Percentiles rank a stretch among this genome's conserved stretches.
Conservation (phyloP, 2,113 vertebrate genomes). For the Elanoides forficatus region DNA sequence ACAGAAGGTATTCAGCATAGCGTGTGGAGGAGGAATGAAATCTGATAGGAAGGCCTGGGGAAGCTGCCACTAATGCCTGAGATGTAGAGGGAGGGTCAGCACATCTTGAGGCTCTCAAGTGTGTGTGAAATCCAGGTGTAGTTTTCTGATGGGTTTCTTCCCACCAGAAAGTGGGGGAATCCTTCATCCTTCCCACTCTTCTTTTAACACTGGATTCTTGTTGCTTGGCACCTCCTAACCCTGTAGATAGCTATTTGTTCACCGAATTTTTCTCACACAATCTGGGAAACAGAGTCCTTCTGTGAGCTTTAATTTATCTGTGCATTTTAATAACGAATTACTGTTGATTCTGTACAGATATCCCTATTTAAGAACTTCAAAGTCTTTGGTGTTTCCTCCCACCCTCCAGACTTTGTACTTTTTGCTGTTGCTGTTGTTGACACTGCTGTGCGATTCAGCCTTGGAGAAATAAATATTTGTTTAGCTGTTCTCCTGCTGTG, state of each 20-base stretch:
- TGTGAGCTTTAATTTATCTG: not conserved
- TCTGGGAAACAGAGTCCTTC: not conserved
- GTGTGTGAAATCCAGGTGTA: not conserved
- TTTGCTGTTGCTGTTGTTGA: slow-evolving; percentile 11
- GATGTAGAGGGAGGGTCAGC: not conserved
- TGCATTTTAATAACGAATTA: slow-evolving; percentile 36
- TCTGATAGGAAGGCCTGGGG: not conserved
- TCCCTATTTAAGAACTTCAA: not conserved
- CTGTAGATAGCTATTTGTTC: not conserved
- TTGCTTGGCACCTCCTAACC: not conserved
- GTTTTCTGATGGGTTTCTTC: not conserved
- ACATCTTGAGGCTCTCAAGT: not conserved
- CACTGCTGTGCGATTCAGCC: not conserved
- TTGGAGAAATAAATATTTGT: slow-evolving; percentile 63
- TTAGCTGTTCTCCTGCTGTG: slow-evolving; percentile 58
- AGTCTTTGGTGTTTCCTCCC: not conserved
- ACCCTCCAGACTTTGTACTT: not conserved
- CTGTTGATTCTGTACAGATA: slow-evolving; percentile 34
- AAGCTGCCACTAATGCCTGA: not conserved
- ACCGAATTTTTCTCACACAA: not conserved
- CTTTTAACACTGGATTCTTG: not conserved
- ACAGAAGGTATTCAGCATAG: not conserved
- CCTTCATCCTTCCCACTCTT: not conserved
- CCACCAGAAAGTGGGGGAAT: not conserved
- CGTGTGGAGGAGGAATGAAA: not conserved